Conservation (phyloP, 2,797 vertebrate genomes). For the Rhabdophis nuchalis region DNA sequence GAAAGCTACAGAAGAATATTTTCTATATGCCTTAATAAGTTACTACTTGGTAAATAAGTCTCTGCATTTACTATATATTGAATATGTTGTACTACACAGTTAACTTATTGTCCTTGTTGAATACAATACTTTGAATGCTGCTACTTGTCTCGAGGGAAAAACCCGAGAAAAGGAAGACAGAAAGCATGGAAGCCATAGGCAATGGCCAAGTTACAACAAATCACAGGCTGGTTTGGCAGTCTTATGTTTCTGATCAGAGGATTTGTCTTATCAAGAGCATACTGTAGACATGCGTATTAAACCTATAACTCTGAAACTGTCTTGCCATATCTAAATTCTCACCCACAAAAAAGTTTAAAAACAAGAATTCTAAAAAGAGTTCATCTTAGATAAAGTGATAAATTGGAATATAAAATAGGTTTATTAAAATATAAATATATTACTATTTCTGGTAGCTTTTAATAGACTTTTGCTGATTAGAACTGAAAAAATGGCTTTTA, state of each 20-base stretch:
- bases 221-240: neutral
- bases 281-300: neutral
- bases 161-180: neutral
- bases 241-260: neutral
- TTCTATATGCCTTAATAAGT: neutral
- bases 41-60: neutral
- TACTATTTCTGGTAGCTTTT: neutral
- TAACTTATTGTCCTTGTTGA: neutral
- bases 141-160: neutral
- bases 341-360: constrained; percentile 72
- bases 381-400: neutral
- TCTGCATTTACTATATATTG: neutral
- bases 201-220: neutral
- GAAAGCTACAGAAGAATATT: neutral
- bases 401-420: neutral
- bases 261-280: neutral
- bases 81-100: neutral
- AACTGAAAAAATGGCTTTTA: neutral
- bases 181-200: neutral
- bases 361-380: constrained; percentile 62
- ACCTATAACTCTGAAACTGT: constrained; percentile 27
- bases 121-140: neutral
- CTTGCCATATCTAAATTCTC: constrained; percentile 73
- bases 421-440: neutral
- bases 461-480: neutral